Evolutionary conservation across 2,888 invertebrate genomes (phyloP).

Genomic region (Volucella bombylans): DNA sequence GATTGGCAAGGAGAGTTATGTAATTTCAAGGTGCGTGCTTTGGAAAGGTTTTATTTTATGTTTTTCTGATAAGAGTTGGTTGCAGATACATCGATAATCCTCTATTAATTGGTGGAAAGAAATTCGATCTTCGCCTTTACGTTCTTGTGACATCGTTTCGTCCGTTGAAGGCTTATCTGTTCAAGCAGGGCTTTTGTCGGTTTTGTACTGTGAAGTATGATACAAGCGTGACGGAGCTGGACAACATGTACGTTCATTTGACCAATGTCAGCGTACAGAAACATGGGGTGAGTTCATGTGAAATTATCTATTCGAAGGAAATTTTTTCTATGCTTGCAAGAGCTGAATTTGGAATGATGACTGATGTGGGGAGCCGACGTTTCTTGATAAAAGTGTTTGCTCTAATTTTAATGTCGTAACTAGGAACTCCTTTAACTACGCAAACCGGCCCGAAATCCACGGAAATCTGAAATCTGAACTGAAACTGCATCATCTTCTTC

Average conservation of each 20-base stretch:
- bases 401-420: no score
- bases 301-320: not conserved
- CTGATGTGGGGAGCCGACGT: no score
- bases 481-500: no score
- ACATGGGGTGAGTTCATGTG: slow-evolving; percentile 88
- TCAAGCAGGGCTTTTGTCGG: slow-evolving; percentile 95
- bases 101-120: slow-evolving; percentile 96
- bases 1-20: slow-evolving; percentile 94
- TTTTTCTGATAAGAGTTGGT: not conserved
- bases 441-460: no score
- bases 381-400: no score
- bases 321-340: no score
- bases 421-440: no score
- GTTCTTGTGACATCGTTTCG: slow-evolving; percentile 96
- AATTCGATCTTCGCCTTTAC: slow-evolving; percentile 96
- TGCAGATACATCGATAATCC: slow-evolving; percentile 95
- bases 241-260: slow-evolving; percentile 96
- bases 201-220: slow-evolving; percentile 98
- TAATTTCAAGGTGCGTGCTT: slow-evolving; percentile 90
- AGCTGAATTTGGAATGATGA: no score
- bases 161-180: slow-evolving; percentile 95
- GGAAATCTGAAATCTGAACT: no score
- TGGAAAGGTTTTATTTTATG: not conserved
- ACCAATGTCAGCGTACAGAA: slow-evolving; percentile 99
- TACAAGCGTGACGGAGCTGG: slow-evolving; percentile 92